Conservation (phyloP, 2,888 invertebrate genomes). For the Chloroclysta siterata region DNA sequence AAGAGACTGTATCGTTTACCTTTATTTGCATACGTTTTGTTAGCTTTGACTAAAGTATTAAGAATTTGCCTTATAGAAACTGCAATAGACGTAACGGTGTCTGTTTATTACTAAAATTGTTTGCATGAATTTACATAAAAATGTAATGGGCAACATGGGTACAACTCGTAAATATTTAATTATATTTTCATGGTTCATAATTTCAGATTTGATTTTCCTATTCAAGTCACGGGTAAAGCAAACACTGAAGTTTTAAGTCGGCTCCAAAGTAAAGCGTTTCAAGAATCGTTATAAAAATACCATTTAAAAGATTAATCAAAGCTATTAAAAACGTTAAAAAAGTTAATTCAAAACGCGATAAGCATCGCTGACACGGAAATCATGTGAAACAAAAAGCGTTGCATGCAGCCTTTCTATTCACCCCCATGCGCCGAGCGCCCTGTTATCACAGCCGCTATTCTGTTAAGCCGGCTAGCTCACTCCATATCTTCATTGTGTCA, state of each 20-base stretch:
- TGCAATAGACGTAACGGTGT: neutral
- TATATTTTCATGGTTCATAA: too few relatives aligned
- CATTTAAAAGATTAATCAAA: slow-evolving; percentile 31
- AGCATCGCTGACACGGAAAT: slow-evolving; percentile 48
- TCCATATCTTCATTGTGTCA: neutral
- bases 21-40: neutral
- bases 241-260: neutral
- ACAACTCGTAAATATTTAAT: too few relatives aligned
- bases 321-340: slow-evolving; percentile 32
- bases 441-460: slow-evolving; percentile 13
- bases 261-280: slow-evolving; percentile 3
- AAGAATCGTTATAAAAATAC: slow-evolving; percentile 20
- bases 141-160: too few relatives aligned
- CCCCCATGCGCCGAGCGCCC: slow-evolving; percentile 34
- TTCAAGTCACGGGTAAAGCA: neutral
- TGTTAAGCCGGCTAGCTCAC: slow-evolving; percentile 10
- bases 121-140: too few relatives aligned
- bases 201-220: neutral
- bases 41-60: neutral
- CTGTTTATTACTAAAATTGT: too few relatives aligned
- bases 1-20: neutral
- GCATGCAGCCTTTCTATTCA: slow-evolving; percentile 55
- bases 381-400: slow-evolving; percentile 49
- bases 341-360: slow-evolving; percentile 46
- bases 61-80: neutral